Evolutionary conservation across 35 echinoderm and acorn worm genomes (phyloP).

Genomic region (Chiridota heheva): DNA sequence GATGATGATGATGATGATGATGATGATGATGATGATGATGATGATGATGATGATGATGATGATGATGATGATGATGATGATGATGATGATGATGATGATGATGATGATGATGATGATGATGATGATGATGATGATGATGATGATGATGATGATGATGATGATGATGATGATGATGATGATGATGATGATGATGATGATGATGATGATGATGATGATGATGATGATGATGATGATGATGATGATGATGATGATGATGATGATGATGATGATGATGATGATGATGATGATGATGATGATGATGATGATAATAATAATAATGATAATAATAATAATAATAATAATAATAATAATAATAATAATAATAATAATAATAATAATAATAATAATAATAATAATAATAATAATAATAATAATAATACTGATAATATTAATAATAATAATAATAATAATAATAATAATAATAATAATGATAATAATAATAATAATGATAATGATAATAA

Average conservation of each 20-base stretch:
- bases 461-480: no score
- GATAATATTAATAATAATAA: no score
- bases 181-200: neutral
- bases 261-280: slow-evolving; percentile 11
- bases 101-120: slow-evolving; percentile 11
- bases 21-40: neutral
- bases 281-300: slow-evolving; percentile 11
- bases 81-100: neutral
- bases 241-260: slow-evolving; percentile 11
- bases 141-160: neutral
- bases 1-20: neutral
- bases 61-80: neutral
- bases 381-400: no score
- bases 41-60: neutral
- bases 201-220: neutral
- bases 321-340: neutral
- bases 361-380: no score
- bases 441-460: no score
- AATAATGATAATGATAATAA: no score
- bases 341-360: neutral
- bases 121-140: neutral
- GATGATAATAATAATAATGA: neutral
- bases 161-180: neutral
- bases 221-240: slow-evolving; percentile 11
- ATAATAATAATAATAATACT: no score